A percentile compares a stretch with the other conserved stretches of the same genome.
These are phyloP conservation scores for Pyrgus malvae DNA, from an alignment of 2,888 invertebrate genomes.

Conservation along the genomic window DNA sequence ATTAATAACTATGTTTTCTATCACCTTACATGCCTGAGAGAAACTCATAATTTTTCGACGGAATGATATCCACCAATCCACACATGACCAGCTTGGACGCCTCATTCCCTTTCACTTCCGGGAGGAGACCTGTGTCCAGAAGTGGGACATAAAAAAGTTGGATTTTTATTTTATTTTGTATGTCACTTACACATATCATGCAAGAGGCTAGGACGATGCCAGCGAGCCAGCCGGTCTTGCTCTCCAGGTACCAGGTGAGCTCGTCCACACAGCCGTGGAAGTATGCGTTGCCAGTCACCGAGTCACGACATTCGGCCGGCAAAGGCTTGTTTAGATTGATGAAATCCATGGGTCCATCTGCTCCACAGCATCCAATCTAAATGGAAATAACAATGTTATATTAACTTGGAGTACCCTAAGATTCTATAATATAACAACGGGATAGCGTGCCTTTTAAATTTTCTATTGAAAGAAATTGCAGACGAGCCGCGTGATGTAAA, in stretches of 20 bases:
- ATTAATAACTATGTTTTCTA: no score
- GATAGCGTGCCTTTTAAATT: no score
- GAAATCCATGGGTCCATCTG: slow-evolving; percentile 92
- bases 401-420: no score
- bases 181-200: slow-evolving; percentile 87
- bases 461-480: no score
- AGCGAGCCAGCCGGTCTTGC: slow-evolving; percentile 91
- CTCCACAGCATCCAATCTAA: slow-evolving; percentile 95
- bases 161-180: not conserved
- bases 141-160: not conserved
- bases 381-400: slow-evolving; percentile 68
- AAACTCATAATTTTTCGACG: no score
- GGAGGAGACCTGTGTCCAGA: no score
- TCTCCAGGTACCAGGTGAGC: slow-evolving; percentile 93
- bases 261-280: slow-evolving; percentile 94
- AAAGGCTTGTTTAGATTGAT: slow-evolving; percentile 88
- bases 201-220: slow-evolving; percentile 89
- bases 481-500: no score
- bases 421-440: no score
- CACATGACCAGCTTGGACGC: no score
- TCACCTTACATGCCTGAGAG: no score
- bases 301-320: slow-evolving; percentile 92
- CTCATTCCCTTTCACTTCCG: no score
- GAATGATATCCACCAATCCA: no score
- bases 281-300: slow-evolving; percentile 93